phyloP scores from a whole-genome alignment of 2,888 invertebrate species.

The Leptarthrus brevirostris region DNA sequence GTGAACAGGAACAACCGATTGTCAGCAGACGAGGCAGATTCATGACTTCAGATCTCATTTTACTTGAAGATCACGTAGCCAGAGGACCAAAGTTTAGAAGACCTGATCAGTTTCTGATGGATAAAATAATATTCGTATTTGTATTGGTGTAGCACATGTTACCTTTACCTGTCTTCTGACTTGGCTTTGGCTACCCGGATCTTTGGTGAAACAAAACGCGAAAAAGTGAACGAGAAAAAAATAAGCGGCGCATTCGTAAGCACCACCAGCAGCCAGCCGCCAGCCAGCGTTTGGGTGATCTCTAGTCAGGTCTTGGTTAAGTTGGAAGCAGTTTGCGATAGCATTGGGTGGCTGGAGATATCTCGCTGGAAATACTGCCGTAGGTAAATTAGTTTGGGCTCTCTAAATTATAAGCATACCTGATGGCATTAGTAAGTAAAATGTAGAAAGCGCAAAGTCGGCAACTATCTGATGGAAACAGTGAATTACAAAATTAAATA shows the following conservation, averaged over 20 bases:
- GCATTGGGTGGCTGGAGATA: neutral
- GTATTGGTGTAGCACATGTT: conserved; percentile 10
- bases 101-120: conserved; percentile 16
- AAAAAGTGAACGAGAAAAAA: conserved; percentile 33
- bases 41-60: conserved; percentile 18
- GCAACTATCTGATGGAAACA: neutral
- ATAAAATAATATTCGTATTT: neutral
- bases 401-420: neutral
- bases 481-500: neutral
- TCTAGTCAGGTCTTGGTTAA: conserved; percentile 1
- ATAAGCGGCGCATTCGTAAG: conserved; percentile 22
- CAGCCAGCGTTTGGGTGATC: conserved; percentile 6
- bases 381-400: conserved; percentile 29
- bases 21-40: conserved; percentile 23
- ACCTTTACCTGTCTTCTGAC: conserved; percentile 18
- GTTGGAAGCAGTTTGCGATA: conserved; percentile 18
- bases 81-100: conserved; percentile 39
- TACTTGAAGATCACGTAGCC: conserved; percentile 25
- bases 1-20: conserved; percentile 43
- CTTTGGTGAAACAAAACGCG: conserved; percentile 43
- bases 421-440: neutral
- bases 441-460: neutral
- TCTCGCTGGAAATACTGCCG: conserved; percentile 5
- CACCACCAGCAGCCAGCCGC: conserved; percentile 16
- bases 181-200: conserved; percentile 47